phyloP scores from a whole-genome alignment of 2,888 invertebrate genomes.

The Ernsta delagoae region DNA sequence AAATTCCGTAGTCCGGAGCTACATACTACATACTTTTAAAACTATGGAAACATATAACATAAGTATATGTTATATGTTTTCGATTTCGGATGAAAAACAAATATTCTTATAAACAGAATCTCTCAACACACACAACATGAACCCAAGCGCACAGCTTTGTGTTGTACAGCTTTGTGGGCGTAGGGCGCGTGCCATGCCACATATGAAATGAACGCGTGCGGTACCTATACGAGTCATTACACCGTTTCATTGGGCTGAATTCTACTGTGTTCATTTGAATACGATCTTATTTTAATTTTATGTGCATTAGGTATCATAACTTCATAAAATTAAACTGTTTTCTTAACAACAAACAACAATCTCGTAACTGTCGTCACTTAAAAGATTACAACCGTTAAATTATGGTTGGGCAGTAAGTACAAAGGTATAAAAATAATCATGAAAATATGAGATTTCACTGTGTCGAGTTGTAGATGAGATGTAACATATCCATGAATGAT shows the following conservation, averaged over 20 bases:
- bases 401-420: slow-evolving; percentile 72
- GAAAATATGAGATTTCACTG: slow-evolving; percentile 76
- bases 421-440: slow-evolving; percentile 64
- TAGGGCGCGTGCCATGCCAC: slow-evolving; percentile 52
- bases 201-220: slow-evolving; percentile 22
- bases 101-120: not conserved
- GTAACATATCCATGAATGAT: slow-evolving; percentile 59
- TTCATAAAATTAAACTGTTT: not conserved
- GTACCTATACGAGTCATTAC: not conserved
- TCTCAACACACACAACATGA: not conserved
- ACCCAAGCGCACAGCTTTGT: not conserved
- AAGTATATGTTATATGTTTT: too few species aligned
- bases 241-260: slow-evolving; percentile 2
- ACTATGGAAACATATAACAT: too few species aligned
- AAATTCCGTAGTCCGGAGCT: too few species aligned
- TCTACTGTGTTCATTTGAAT: not conserved
- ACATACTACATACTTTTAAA: too few species aligned
- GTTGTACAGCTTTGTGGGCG: slow-evolving; percentile 44
- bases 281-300: not conserved
- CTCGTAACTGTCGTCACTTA: slow-evolving; percentile 45
- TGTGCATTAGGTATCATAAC: not conserved
- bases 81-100: not conserved
- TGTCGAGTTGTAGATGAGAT: slow-evolving; percentile 68
- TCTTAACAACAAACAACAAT: slow-evolving; percentile 38
- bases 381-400: slow-evolving; percentile 65